phyloP scores from a whole-genome alignment of 2,797 vertebrate species.

The Orientallactaga sibirica region DNA sequence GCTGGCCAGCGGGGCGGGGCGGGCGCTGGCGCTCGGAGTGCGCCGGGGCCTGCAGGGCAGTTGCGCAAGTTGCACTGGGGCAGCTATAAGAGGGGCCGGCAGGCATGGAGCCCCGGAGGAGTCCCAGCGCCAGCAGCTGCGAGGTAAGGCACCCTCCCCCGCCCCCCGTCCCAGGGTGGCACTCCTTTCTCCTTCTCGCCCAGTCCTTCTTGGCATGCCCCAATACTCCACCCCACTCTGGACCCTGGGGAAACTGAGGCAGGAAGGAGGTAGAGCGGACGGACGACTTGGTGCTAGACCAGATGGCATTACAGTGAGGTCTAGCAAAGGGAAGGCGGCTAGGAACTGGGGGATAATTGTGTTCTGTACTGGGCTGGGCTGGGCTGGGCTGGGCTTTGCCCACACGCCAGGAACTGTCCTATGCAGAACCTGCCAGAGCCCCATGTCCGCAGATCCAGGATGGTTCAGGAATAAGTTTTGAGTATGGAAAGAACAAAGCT shows the following conservation, averaged over 20 bases:
- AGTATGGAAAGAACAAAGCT: background rate
- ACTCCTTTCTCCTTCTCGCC: background rate
- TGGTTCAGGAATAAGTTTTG: constrained; percentile 30
- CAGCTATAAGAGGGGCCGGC: constrained; percentile 76
- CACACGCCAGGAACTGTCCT: background rate
- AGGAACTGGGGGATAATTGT: background rate
- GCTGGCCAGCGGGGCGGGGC: constrained; percentile 38
- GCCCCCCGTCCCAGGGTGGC: no score
- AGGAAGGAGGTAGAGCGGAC: background rate
- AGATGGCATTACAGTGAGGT: background rate
- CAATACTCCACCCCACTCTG: background rate
- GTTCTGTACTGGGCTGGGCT: background rate
- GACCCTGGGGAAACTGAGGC: constrained; percentile 54
- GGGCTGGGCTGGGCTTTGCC: background rate
- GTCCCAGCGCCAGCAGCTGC: background rate
- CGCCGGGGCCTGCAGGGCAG: background rate
- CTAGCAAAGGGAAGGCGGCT: background rate
- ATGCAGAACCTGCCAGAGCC: background rate
- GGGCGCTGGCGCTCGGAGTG: background rate
- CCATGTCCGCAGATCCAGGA: background rate
- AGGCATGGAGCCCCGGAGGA: constrained; percentile 75
- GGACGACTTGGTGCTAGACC: background rate
- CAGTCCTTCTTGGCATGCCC: background rate
- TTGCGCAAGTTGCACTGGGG: constrained; percentile 75
- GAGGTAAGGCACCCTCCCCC: constrained; percentile 70